These are phyloP conservation scores for Euproctis similis DNA, from an alignment of 2,888 invertebrate genomes.

Conservation along the genomic window DNA sequence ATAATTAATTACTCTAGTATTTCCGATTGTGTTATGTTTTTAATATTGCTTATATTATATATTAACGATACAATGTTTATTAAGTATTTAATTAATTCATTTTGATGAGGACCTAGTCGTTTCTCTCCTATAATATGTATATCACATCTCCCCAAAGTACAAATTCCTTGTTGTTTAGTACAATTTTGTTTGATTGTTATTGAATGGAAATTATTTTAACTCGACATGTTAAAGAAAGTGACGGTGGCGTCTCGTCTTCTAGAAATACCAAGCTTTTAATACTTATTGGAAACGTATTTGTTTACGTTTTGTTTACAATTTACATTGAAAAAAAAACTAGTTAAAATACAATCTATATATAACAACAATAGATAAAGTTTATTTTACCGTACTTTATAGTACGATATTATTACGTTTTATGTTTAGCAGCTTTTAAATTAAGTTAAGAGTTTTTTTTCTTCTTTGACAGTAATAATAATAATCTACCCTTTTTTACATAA, in stretches of 20 bases:
- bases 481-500: slow-evolving; percentile 38
- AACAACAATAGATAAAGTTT: slow-evolving; percentile 37
- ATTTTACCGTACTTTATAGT: slow-evolving; percentile 33
- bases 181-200: slow-evolving; percentile 76
- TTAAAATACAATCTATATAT: slow-evolving; percentile 44
- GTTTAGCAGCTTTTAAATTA: slow-evolving; percentile 65
- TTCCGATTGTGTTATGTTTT: slow-evolving; percentile 75
- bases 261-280: slow-evolving; percentile 20
- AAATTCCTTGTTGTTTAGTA: slow-evolving; percentile 78
- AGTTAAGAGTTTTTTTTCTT: too few species aligned
- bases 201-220: slow-evolving; percentile 72
- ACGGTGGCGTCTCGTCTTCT: slow-evolving; percentile 23
- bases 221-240: slow-evolving; percentile 30
- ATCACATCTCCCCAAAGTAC: slow-evolving; percentile 77
- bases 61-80: slow-evolving; percentile 73
- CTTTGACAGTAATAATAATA: too few species aligned
- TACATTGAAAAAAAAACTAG: slow-evolving; percentile 34
- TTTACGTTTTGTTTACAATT: too few species aligned
- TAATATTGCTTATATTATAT: slow-evolving; percentile 75
- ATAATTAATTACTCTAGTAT: slow-evolving; percentile 72
- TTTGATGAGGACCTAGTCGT: slow-evolving; percentile 76
- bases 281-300: too few species aligned
- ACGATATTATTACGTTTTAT: slow-evolving; percentile 44
- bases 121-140: too few species aligned
- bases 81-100: slow-evolving; percentile 73